Conservation (phyloP, 2,888 invertebrate genomes). For the Acanthosepion pharaonis region DNA sequence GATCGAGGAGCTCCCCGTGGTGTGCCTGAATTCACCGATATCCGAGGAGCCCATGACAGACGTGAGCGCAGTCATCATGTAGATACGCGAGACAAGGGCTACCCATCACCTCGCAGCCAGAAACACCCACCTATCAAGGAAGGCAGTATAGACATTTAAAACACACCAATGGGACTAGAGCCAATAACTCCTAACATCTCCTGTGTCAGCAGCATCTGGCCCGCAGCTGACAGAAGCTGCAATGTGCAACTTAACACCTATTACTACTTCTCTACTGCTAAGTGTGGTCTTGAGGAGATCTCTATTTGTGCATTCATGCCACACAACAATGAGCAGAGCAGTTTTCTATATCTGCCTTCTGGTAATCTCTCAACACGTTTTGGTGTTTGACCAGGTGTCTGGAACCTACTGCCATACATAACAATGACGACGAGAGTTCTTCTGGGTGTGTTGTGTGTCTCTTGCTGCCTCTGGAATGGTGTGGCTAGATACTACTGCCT, state of each 20-base stretch:
- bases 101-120: constrained; percentile 56
- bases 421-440: not conserved
- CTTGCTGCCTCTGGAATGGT: constrained; percentile 33
- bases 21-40: constrained; percentile 56
- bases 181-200: constrained; percentile 24
- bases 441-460: constrained; percentile 23
- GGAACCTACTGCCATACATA: constrained; percentile 3
- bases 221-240: constrained; percentile 44
- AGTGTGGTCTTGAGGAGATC: not conserved
- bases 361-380: constrained; percentile 33
- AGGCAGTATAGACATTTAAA: constrained; percentile 69
- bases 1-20: constrained; percentile 54
- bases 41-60: constrained; percentile 55
- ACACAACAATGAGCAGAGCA: not conserved
- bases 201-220: constrained; percentile 44
- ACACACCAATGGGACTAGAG: constrained; percentile 40
- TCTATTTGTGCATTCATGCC: not conserved
- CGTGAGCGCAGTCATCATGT: constrained; percentile 53
- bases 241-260: constrained; percentile 43
- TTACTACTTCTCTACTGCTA: constrained; percentile 35
- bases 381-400: constrained; percentile 23
- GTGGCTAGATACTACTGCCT: constrained; percentile 24
- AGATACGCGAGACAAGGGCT: constrained; percentile 54
- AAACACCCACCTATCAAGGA: constrained; percentile 63
- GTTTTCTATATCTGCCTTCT: not conserved